Evolutionary conservation across 2,113 vertebrate species (phyloP), one percentile per base, ranked within the genome.

Genomic region (Micromys minutus): DNA sequence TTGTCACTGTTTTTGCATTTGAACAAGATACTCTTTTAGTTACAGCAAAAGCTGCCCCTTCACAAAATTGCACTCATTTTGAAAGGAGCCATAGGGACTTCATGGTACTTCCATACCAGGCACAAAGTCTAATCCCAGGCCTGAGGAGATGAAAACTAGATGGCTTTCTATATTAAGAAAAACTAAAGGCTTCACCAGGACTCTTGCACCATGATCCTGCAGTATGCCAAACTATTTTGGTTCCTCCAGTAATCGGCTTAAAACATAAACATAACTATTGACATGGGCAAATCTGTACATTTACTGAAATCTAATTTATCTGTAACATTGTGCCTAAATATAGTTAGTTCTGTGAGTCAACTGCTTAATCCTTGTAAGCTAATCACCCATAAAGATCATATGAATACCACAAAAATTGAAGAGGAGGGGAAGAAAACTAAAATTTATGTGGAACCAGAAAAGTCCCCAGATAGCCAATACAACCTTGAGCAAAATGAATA

Each of bases 21-120:
- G 94, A 77, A 90, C 90, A 95, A 97, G 94, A 87, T 81, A 81
- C 45, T 97, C 77, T 98, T 97, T 95, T 91, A 92, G 15, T 74
- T 87, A 69, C 90, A 81, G 61, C 65, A 90, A 34, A 97, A 96
- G 96, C 93, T 97, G 85, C 19, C 65, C 86, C 74, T 90, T 94
- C 96, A 87, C 95, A 97, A 96, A 97, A 91, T 95, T 97, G 97
- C 96, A 89, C 72, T 85, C 57, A 65, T 74, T 97, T 24, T 87
- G 97, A 96, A 96, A 97, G 93, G 95, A 80, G 95, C 87, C 95
- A 96, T 86, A 65, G 59, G 61, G 15, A 22, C 31, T 67, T 42
- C 9, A 61, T 81, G 47, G 63, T 11, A 29, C n/a, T 83, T 83
- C n/a, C 26, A 24, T 39, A 52, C 76, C 7, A 79, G 19, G 17